Conservation (phyloP, 2,888 invertebrate genomes). For the Malacosoma neustria region DNA sequence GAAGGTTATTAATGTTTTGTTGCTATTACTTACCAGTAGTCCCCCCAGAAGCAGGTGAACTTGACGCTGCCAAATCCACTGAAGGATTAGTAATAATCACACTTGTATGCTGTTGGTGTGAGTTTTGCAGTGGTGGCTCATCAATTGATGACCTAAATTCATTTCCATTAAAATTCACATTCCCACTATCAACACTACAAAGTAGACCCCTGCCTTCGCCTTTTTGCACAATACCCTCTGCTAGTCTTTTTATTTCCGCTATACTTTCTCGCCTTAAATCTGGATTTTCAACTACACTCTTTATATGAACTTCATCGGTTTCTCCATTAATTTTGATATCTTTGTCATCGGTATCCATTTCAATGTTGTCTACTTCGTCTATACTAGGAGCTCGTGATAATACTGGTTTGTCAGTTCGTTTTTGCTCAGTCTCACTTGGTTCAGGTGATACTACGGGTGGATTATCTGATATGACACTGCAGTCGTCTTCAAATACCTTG, state of each 20-base stretch:
- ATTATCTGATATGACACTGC: conserved; percentile 72
- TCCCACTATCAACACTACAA: conserved; percentile 62
- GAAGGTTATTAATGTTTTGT: too few species aligned
- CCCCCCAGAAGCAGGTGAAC: conserved; percentile 59
- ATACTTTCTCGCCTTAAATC: conserved; percentile 64
- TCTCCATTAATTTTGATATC: conserved; percentile 63
- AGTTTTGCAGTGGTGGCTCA: conserved; percentile 33
- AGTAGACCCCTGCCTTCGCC: conserved; percentile 57
- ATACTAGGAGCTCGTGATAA: conserved; percentile 63
- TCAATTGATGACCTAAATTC: conserved; percentile 49
- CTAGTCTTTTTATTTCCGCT: conserved; percentile 63
- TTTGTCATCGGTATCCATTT: conserved; percentile 51
- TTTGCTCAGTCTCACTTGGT: conserved; percentile 61
- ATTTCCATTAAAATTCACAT: conserved; percentile 48
- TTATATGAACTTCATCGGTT: conserved; percentile 59
- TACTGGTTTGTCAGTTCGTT: conserved; percentile 47
- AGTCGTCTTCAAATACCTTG: conserved; percentile 75
- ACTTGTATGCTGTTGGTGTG: conserved; percentile 69
- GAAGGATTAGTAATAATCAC: conserved; percentile 84
- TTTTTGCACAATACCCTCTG: conserved; percentile 67
- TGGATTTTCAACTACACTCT: conserved; percentile 60
- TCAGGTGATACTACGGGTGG: conserved; percentile 67
- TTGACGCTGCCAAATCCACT: conserved; percentile 74
- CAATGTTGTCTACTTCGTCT: conserved; percentile 64
- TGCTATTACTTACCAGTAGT: conserved; percentile 57